Base-by-base conservation (phyloP, 2,797 vertebrate genomes). In the Cossypha caffra region DNA sequence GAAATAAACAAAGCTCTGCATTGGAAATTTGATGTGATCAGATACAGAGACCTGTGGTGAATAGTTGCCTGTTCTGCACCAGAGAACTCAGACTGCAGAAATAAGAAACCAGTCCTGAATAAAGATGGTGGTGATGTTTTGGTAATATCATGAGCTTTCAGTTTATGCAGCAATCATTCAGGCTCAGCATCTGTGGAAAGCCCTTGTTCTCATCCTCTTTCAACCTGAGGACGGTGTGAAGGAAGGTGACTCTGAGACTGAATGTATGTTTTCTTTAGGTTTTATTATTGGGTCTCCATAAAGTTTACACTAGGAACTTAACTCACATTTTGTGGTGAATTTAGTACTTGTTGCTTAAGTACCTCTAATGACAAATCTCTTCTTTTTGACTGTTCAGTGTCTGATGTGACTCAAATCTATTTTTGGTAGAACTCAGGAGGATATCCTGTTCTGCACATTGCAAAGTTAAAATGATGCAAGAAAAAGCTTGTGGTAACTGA, bases 391-490 rank as follows among this genome's bases (percentile, higher is more conserved):
- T 59, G 13, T 43, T 91, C 15, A 15, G 1, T 58, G 54, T 72
- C 54, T 81, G 69, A 40, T 38, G 28, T 63, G 63, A 86, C 69
- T 84, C 20, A 42, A 78, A 51, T 47, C 45, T 82, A 26, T 50
- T 87, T 72, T 48, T 80, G 16, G 51, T 83, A 68, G 50, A 64
- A 64, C 47, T 74, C 38, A 13, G 37, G 79, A 91, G 71, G 78
- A 92, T 93, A 57, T 83, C 84, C 74, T 93, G 67, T 87, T 63
- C 59, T 47, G 28, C 29, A 37, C 3, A 2, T 57, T 58, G 40
- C 74, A 75, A 20, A 68, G n/a, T 72, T 93, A 72, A 89, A 86
- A 26, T 90, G 45, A 79, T 83, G 77, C 80, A 94, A 93, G 69
- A 76, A 78, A 68, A 78, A 45, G 3, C 58, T 50, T 55, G 31